A percentile compares a stretch with the other conserved stretches of the same genome.
phyloP scores from a whole-genome alignment of 2,113 vertebrate species.

The Notiomystis cincta region DNA sequence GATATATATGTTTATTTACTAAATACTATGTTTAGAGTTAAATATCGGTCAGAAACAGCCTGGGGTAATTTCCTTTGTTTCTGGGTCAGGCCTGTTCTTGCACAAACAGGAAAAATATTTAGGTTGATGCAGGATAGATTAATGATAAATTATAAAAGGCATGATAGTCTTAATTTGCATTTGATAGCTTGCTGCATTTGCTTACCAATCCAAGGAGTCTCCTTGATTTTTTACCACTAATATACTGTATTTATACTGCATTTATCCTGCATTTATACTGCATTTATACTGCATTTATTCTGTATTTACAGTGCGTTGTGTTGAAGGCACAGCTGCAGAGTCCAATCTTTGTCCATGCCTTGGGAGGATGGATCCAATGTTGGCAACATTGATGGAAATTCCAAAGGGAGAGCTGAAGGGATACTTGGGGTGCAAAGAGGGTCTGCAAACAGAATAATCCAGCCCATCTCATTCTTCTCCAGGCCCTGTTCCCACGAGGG shows the following conservation, averaged over 20 bases:
- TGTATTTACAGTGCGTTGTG: background rate
- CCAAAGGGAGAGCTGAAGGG: background rate
- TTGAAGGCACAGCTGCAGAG: background rate
- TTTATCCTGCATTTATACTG: background rate
- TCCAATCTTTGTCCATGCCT: background rate
- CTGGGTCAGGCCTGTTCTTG: background rate
- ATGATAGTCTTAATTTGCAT: background rate
- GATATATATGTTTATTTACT: background rate
- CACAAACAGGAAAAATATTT: background rate
- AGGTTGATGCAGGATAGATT: background rate
- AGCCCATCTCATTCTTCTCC: background rate
- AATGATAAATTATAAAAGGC: background rate
- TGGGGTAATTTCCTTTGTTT: accelerated
- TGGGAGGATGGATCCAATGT: background rate
- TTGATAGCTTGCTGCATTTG: background rate
- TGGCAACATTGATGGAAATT: background rate
- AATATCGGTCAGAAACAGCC: background rate
- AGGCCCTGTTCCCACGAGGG: accelerated
- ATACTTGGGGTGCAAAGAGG: background rate
- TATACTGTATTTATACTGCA: background rate
- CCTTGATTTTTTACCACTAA: background rate
- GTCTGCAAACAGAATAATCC: background rate
- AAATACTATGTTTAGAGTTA: background rate
- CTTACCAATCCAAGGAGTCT: background rate
- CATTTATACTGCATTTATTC: too few species aligned